A percentile compares a stretch with the other conserved stretches of the same genome.
Evolutionary conservation across 2,797 vertebrate genomes (phyloP).

Genomic region (Sus cebifrons): DNA sequence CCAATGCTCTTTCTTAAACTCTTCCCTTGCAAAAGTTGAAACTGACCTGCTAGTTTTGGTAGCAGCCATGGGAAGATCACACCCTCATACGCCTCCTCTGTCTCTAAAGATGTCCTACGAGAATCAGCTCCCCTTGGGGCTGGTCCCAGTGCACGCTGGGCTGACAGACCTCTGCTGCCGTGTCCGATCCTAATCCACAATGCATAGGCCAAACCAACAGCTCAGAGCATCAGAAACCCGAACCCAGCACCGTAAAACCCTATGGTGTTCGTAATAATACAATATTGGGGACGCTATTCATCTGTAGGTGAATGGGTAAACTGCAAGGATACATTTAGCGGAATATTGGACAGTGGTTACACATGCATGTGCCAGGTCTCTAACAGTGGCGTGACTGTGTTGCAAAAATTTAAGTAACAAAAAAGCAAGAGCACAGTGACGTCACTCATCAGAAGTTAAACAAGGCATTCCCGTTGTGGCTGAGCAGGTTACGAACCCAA

Average conservation of each 20-base stretch:
- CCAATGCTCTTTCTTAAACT: neutral
- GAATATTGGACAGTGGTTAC: neutral
- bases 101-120: neutral
- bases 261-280: neutral
- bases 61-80: neutral
- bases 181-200: fast-evolving
- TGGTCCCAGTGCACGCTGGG: fast-evolving
- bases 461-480: no score
- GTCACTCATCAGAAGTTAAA: neutral
- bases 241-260: neutral
- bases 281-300: neutral
- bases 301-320: neutral
- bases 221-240: neutral
- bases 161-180: neutral
- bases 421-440: neutral
- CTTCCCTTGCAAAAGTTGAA: neutral
- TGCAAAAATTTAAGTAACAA: neutral
- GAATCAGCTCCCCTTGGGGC: neutral
- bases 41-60: neutral
- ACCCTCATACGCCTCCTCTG: neutral
- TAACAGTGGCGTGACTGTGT: fast-evolving
- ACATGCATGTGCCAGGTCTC: neutral
- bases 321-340: fast-evolving
- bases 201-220: neutral
- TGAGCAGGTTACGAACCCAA: no score